Evolutionary conservation across 2,113 vertebrate genomes (phyloP).

Genomic region (Vulpes lagopus): DNA sequence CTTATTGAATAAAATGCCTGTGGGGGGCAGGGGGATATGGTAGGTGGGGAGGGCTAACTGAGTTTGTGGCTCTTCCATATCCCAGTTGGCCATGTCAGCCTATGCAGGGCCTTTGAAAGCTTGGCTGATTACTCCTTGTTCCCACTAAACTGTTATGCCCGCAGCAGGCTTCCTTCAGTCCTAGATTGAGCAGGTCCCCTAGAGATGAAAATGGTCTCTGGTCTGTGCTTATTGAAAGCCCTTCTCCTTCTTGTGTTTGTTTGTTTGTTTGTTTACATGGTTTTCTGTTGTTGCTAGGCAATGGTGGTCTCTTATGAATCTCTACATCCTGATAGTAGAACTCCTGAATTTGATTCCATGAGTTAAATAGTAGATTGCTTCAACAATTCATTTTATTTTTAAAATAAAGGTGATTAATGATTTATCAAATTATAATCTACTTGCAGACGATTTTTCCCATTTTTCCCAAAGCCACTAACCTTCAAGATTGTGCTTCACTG

Average conservation of each 20-base stretch:
- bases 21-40: background rate
- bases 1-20: background rate
- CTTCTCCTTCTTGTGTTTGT: background rate
- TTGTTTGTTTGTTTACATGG: background rate
- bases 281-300: background rate
- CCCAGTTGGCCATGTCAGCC: background rate
- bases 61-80: background rate
- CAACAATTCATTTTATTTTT: background rate
- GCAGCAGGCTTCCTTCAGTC: background rate
- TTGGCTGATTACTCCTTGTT: background rate
- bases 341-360: slow-evolving; percentile 18
- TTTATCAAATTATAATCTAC: slow-evolving; percentile 37
- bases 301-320: background rate
- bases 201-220: background rate
- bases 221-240: background rate
- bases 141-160: background rate
- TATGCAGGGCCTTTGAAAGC: background rate
- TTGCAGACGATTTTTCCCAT: background rate
- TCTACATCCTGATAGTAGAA: background rate
- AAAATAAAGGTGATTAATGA: background rate
- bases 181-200: background rate
- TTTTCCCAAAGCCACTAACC: background rate
- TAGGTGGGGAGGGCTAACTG: background rate
- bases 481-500: background rate
- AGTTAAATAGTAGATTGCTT: background rate